Evolutionary conservation across 2,888 invertebrate genomes (phyloP).

Genomic region (Aleiodes testaceus): DNA sequence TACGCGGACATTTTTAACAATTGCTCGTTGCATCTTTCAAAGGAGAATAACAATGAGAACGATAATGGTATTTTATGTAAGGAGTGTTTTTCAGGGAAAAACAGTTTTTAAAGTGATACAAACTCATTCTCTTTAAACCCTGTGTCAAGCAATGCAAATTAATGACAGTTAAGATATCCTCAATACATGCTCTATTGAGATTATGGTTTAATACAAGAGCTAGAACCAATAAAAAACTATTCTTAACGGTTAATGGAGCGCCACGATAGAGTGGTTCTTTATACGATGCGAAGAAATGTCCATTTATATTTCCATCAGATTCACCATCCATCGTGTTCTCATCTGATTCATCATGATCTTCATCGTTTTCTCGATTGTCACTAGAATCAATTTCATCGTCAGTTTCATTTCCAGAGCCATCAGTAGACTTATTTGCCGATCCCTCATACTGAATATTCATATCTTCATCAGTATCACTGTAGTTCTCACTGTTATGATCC

Average conservation of each 20-base stretch:
- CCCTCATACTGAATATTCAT: no score
- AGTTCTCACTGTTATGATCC: no score
- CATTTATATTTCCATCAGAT: no score
- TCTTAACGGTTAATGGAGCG: constrained; percentile 22
- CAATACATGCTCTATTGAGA: constrained; percentile 7
- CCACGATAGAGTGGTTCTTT: constrained; percentile 2
- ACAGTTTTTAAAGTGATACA: constrained; percentile 41
- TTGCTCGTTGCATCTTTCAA: background rate
- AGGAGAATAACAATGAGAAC: background rate
- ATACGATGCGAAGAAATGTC: background rate
- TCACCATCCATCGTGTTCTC: no score
- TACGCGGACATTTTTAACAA: constrained; percentile 11
- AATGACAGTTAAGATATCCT: constrained; percentile 32
- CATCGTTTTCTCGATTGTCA: no score
- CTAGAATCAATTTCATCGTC: no score
- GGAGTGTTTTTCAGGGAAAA: constrained; percentile 1
- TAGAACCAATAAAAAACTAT: constrained; percentile 29
- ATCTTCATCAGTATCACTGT: no score
- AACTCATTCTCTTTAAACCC: constrained; percentile 15
- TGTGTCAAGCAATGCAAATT: constrained; percentile 33
- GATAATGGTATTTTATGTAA: background rate
- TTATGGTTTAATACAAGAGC: constrained; percentile 30
- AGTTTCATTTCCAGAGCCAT: no score
- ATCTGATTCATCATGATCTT: no score
- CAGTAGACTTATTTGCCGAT: no score